These are phyloP conservation scores for Barbus barbus DNA, from an alignment of 2,113 vertebrate species.

Conservation along the genomic window DNA sequence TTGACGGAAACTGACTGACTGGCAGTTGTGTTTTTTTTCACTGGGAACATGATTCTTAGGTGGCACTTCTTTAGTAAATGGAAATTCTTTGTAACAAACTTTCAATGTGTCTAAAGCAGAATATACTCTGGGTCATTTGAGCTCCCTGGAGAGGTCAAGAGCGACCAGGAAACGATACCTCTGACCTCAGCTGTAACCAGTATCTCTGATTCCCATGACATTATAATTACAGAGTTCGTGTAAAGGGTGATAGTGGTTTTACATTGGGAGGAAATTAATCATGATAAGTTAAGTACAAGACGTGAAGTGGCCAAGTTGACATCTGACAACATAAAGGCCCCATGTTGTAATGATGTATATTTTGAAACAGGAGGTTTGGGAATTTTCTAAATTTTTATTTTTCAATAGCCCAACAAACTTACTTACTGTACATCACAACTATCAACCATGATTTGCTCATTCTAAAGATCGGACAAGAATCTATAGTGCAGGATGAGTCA, in stretches of 20 bases:
- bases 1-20: background rate
- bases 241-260: background rate
- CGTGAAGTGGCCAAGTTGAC: background rate
- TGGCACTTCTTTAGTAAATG: no score
- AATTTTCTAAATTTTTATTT: no score
- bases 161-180: background rate
- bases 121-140: slow-evolving; percentile 36
- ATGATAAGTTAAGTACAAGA: background rate
- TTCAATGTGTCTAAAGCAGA: background rate
- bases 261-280: background rate
- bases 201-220: slow-evolving; percentile 30
- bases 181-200: slow-evolving; percentile 34
- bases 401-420: no score
- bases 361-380: no score
- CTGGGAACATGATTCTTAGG: background rate
- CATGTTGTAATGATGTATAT: no score
- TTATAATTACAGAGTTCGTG: background rate
- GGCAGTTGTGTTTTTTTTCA: background rate
- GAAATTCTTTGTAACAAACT: background rate
- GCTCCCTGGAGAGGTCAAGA: slow-evolving; percentile 41
- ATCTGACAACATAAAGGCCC: background rate
- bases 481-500: background rate
- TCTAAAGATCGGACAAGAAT: background rate
- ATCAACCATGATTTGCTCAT: background rate
- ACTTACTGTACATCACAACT: no score